phyloP scores from a whole-genome alignment of 1,140 invertebrate genomes.

The Drosophila prosaltans region DNA sequence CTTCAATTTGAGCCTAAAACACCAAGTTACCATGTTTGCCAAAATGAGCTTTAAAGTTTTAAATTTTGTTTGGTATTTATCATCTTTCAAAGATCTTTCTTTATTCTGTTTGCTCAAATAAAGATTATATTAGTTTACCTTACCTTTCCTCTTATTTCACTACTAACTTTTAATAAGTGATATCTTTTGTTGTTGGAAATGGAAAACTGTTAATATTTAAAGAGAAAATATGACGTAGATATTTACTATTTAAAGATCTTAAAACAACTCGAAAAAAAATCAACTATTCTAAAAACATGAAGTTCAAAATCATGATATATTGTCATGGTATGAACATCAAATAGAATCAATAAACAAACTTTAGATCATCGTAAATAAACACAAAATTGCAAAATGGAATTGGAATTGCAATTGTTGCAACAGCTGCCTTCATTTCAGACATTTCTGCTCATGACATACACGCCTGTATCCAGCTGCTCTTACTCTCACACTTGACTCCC shows the following conservation, averaged over 20 bases:
- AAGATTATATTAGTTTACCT: no score
- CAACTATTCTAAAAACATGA: neutral
- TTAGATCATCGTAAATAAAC: constrained; percentile 16
- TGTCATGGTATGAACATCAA: constrained; percentile 1
- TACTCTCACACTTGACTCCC: constrained; percentile 19
- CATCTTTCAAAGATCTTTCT: no score
- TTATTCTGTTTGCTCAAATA: no score
- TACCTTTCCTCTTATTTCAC: no score
- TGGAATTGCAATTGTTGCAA: constrained; percentile 25
- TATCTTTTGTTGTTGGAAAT: neutral
- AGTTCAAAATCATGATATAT: neutral
- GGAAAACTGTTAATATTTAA: neutral
- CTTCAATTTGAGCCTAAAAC: no score
- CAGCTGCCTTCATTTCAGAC: constrained; percentile 25
- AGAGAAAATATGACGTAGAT: neutral
- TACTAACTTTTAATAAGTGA: no score
- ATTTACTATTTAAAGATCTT: no score
- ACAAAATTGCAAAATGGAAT: constrained; percentile 9
- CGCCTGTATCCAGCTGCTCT: constrained; percentile 18
- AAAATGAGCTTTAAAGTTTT: no score
- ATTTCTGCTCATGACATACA: constrained; percentile 19
- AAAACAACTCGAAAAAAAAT: neutral
- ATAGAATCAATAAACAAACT: constrained; percentile 15
- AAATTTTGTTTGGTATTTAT: no score
- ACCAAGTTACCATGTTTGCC: no score